phyloP scores from a whole-genome alignment of 2,113 vertebrate species.

The Eretmochelys imbricata region DNA sequence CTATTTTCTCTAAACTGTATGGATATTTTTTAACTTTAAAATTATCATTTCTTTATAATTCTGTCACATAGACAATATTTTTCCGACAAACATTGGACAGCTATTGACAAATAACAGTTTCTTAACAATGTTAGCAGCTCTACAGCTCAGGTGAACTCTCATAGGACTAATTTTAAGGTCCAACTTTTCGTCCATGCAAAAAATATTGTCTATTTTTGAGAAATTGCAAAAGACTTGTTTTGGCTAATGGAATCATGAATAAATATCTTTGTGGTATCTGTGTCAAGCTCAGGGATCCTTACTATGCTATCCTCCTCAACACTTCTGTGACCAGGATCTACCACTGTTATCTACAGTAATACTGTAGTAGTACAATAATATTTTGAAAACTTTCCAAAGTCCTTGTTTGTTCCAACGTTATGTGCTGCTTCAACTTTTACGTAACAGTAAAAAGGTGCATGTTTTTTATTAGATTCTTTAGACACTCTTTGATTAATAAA shows the following conservation, averaged over 20 bases:
- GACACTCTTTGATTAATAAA: neutral
- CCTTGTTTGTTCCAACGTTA: neutral
- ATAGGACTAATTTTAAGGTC: neutral
- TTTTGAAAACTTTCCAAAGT: slow-evolving; percentile 27
- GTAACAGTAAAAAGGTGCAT: neutral
- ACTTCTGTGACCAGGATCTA: slow-evolving; percentile 53
- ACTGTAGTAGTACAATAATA: neutral
- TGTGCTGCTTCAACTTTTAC: neutral
- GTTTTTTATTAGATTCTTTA: neutral
- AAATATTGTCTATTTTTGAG: slow-evolving; percentile 77
- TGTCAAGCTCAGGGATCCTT: slow-evolving; percentile 54
- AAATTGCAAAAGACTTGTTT: slow-evolving; percentile 51
- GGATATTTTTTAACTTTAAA: slow-evolving; percentile 41
- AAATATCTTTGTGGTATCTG: slow-evolving; percentile 58
- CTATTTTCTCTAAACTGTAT: slow-evolving; percentile 58
- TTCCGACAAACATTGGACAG: slow-evolving; percentile 33
- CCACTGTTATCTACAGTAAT: slow-evolving; percentile 55
- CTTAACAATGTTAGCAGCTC: neutral
- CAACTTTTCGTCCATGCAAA: slow-evolving; percentile 26
- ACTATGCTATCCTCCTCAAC: slow-evolving; percentile 52
- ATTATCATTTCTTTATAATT: slow-evolving; percentile 49
- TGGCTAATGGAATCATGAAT: slow-evolving; percentile 57
- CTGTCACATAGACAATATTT: slow-evolving; percentile 75
- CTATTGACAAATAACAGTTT: neutral
- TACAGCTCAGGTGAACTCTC: slow-evolving; percentile 8